phyloP scores from a whole-genome alignment of 1,140 invertebrate genomes.

The Rhizoglyphus robini region DNA sequence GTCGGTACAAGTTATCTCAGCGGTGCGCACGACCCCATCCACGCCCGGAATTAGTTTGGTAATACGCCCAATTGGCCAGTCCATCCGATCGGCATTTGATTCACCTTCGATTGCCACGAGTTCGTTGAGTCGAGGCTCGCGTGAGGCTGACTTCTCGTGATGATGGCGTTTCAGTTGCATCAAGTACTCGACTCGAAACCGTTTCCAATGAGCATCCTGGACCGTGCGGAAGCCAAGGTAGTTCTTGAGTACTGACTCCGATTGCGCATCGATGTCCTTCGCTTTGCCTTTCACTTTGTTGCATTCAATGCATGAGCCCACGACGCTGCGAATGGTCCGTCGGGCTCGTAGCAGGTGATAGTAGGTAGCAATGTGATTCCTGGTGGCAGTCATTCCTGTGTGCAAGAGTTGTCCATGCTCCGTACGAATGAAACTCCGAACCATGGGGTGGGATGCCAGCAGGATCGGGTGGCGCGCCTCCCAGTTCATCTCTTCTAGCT shows the following conservation, averaged over 20 bases:
- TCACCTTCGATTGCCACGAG: not conserved
- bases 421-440: not conserved
- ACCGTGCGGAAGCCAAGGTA: not conserved
- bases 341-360: not conserved
- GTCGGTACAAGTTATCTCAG: not conserved
- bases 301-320: not conserved
- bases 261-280: not conserved
- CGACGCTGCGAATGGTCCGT: not conserved
- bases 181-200: not conserved
- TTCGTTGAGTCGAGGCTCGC: not conserved
- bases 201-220: not conserved
- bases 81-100: not conserved
- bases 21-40: not conserved
- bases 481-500: not conserved
- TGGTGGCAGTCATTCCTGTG: not conserved
- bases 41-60: not conserved
- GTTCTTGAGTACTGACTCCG: not conserved
- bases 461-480: not conserved
- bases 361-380: not conserved
- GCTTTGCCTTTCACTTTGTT: not conserved
- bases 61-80: not conserved
- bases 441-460: not conserved
- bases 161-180: not conserved
- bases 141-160: not conserved
- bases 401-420: not conserved